These are phyloP conservation scores for Nannoperca australis DNA, from an alignment of 2,797 vertebrate genomes.

Conservation along the genomic window DNA sequence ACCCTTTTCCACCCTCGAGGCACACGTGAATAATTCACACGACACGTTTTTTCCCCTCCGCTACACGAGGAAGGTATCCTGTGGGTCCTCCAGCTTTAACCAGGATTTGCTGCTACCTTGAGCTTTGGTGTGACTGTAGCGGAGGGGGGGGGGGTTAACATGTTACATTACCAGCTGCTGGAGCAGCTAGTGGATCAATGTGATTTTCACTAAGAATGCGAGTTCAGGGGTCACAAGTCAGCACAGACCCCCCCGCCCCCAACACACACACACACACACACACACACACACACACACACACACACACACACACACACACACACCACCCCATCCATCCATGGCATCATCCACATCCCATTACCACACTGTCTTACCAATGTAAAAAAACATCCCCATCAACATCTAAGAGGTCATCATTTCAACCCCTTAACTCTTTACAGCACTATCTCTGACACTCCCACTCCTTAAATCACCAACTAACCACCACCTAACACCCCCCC, in stretches of 20 bases:
- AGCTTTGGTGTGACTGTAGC: constrained; percentile 22
- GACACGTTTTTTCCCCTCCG: constrained; percentile 7
- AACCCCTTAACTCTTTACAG: constrained; percentile 51
- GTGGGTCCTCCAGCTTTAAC: constrained; percentile 10
- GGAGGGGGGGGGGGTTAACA: constrained; percentile 32
- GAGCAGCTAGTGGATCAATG: constrained; percentile 47
- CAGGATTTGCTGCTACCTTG: constrained; percentile 7
- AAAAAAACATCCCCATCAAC: constrained; percentile 35
- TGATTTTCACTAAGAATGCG: constrained; percentile 10
- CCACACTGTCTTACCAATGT: constrained; percentile 4
- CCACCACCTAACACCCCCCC: not conserved
- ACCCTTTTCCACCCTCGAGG: constrained; percentile 10
- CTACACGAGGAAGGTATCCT: constrained; percentile 22
- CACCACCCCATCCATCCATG: not conserved
- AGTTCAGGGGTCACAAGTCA: constrained; percentile 33
- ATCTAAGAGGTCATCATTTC: constrained; percentile 42
- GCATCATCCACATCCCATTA: constrained; percentile 33
- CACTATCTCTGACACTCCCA: constrained; percentile 4
- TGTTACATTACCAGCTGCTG: constrained; percentile 35
- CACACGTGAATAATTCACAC: constrained; percentile 30
- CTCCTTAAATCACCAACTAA: not conserved
- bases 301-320: not conserved
- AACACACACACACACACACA: not conserved
- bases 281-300: not conserved
- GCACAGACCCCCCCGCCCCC: not conserved